phyloP scores from a whole-genome alignment of 2,797 vertebrate genomes.

The Anguilla anguilla region DNA sequence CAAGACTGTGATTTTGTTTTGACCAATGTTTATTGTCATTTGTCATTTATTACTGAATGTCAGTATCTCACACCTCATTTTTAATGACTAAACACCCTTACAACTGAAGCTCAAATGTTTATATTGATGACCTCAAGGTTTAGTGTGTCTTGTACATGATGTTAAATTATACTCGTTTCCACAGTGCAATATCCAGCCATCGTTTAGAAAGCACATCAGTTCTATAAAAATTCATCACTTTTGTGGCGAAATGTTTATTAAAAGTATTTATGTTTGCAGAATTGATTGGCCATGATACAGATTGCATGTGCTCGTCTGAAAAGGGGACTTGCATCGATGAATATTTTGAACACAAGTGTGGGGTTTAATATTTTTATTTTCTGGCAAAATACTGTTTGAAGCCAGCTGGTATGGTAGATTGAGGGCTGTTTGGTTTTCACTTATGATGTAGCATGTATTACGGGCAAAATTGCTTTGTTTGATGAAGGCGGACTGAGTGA shows the following conservation, averaged over 20 bases:
- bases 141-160: background rate
- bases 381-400: background rate
- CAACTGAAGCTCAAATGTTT: background rate
- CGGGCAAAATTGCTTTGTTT: background rate
- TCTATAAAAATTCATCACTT: background rate
- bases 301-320: background rate
- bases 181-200: background rate
- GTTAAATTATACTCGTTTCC: background rate
- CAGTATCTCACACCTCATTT: background rate
- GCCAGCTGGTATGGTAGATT: background rate
- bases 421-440: background rate
- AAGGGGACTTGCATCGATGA: background rate
- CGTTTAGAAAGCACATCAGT: background rate
- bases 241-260: background rate
- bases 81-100: background rate
- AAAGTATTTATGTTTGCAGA: background rate
- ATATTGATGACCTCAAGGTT: background rate
- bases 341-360: background rate
- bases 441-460: background rate
- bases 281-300: background rate
- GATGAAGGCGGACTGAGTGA: background rate
- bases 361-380: background rate
- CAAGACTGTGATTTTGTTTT: background rate
- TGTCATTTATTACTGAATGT: slow-evolving; percentile 9
- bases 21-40: background rate